phyloP scores from a whole-genome alignment of 2,113 vertebrate genomes.

The Cyanistes caeruleus region DNA sequence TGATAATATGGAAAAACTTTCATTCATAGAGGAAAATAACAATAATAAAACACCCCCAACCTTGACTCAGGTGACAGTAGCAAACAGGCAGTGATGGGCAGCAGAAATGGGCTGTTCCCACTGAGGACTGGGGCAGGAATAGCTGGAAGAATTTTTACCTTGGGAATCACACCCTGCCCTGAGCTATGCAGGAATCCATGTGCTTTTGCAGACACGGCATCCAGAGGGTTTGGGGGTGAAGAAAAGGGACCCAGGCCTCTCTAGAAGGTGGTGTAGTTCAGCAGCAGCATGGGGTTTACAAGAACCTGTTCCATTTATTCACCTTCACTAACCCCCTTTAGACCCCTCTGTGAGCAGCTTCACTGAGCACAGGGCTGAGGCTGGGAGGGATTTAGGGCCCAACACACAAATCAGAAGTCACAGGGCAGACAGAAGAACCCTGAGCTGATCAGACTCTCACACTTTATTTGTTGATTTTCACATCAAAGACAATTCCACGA shows the following conservation, averaged over 20 bases:
- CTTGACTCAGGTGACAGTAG: background rate
- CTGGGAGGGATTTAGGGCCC: background rate
- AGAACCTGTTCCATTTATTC: background rate
- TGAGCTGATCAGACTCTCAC: background rate
- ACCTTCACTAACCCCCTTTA: background rate
- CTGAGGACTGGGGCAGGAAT: background rate
- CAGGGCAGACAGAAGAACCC: background rate
- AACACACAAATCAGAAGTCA: background rate
- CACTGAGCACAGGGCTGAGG: background rate
- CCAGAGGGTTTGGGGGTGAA: background rate
- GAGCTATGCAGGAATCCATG: background rate
- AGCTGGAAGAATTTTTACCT: background rate
- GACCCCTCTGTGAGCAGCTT: background rate
- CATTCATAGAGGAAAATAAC: background rate
- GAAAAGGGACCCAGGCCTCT: background rate
- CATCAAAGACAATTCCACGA: background rate
- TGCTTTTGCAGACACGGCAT: background rate
- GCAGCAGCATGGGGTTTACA: background rate
- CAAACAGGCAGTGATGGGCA: background rate
- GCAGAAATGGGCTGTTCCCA: background rate
- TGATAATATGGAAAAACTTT: background rate
- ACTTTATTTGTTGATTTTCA: background rate
- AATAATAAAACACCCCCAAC: rapidly evolving
- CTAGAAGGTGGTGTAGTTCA: background rate
- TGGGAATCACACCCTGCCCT: background rate